Conservation (phyloP, 2,888 invertebrate genomes). For the Bursaphelenchus okinawaensis region DNA sequence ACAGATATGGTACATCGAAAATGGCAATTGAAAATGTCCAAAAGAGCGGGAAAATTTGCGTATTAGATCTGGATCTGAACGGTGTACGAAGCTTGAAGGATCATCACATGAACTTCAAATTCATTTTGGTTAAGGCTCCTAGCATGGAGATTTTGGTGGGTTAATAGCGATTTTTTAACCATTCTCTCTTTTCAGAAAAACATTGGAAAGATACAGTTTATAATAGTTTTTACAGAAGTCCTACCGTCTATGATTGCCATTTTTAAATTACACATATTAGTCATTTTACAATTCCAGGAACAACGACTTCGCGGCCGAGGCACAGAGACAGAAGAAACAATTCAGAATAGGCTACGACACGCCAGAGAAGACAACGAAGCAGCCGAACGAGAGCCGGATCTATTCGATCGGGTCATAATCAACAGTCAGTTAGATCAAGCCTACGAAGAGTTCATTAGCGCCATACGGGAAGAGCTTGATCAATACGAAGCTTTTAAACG, state of each 20-base stretch:
- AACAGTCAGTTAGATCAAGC: constrained; percentile 78
- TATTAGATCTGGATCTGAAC: constrained; percentile 88
- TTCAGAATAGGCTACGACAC: constrained; percentile 72
- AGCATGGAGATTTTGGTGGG: constrained; percentile 39
- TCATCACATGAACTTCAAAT: constrained; percentile 70
- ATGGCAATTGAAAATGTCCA: constrained; percentile 76
- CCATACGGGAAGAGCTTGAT: constrained; percentile 42
- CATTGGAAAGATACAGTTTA: no score
- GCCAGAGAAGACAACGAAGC: constrained; percentile 78
- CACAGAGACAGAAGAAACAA: constrained; percentile 82
- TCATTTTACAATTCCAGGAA: constrained; percentile 35
- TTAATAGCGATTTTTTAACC: not conserved
- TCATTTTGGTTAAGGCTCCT: constrained; percentile 87
- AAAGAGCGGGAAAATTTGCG: constrained; percentile 76
- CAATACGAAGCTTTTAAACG: not conserved
- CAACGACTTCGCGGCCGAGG: constrained; percentile 67
- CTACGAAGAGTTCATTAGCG: constrained; percentile 64
- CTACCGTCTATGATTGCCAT: not conserved
- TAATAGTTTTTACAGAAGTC: no score
- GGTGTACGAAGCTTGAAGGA: constrained; percentile 81
- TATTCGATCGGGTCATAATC: constrained; percentile 76
- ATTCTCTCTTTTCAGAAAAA: no score
- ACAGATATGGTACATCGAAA: constrained; percentile 92
- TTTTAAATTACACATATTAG: constrained; percentile 1
- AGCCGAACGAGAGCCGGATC: constrained; percentile 65